Percentiles rank a stretch among this genome's conserved stretches.
These are phyloP conservation scores for Oreochromis aureus DNA, from an alignment of 2,113 vertebrate genomes.

Conservation along the genomic window DNA sequence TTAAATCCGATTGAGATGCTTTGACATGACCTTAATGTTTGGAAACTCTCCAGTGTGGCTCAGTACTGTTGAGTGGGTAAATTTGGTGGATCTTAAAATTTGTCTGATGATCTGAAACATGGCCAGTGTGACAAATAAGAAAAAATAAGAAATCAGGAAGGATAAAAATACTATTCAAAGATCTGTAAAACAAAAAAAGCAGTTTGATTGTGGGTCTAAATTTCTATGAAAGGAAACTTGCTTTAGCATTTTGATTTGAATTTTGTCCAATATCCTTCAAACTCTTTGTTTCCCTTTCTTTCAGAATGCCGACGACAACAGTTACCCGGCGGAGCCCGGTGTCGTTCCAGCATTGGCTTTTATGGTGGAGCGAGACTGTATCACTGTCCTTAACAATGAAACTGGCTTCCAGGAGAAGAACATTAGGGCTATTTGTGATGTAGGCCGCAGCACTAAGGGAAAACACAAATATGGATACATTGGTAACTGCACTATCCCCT, in stretches of 20 bases:
- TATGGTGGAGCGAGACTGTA: conserved; percentile 68
- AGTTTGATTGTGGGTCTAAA: not conserved
- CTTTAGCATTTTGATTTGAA: not conserved
- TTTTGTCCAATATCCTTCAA: not conserved
- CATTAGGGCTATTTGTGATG: conserved; percentile 74
- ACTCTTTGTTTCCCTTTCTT: not conserved
- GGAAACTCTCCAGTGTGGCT: not conserved
- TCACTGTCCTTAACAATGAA: conserved; percentile 77
- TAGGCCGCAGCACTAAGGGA: conserved; percentile 77
- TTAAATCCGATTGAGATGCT: not conserved
- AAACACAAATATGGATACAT: conserved; percentile 78
- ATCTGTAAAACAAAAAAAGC: not conserved
- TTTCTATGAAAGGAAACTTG: not conserved
- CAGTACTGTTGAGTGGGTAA: no score
- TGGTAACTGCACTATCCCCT: conserved; percentile 27
- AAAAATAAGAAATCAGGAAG: not conserved
- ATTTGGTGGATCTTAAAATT: not conserved
- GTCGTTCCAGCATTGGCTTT: conserved; percentile 68
- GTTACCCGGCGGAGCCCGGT: conserved; percentile 34
- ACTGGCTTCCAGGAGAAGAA: conserved; percentile 72
- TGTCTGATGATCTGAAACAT: not conserved
- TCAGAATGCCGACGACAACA: conserved; percentile 79
- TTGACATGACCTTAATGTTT: not conserved
- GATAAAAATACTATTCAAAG: not conserved
- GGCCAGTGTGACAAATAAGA: not conserved